Evolutionary conservation across 2,113 vertebrate species (phyloP), one percentile per base, ranked within the genome.

Genomic region (Paralichthys olivaceus): DNA sequence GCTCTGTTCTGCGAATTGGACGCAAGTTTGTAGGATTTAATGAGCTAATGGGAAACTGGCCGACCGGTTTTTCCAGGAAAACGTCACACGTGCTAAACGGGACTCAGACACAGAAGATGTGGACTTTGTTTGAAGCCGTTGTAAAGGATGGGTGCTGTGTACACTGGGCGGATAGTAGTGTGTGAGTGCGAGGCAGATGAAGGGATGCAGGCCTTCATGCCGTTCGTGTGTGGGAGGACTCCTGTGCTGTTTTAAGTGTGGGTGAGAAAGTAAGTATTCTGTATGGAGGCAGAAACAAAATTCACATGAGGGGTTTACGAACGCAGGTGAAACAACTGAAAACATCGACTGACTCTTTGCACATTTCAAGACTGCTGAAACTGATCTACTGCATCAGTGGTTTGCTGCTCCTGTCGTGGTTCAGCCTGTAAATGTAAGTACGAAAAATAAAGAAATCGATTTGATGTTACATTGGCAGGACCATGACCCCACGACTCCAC

Each of bases 21-120:
- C 5, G 5, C 5, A 4, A n/a, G 28, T 47, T 75, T 56, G 28
- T 19, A 53, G 51, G 47, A 34, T 72, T 86, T 26, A 65, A 60
- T 67, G 65, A 82, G 66, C 66, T 51, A 54, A 69, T 63, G 66
- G 69, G 64, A 82, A 84, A 57, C 53, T 65, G 32, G 60, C n/a
- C 3, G 69, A 63, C 0, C 11, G 37, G 7, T 17, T 64, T 75
- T 70, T 69, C 49, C 69, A 82, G 20, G 58, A 49, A 74, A 54
- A 65, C 13, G 53, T 22, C 56, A 49, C 26, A 53, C 51, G 19
- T 34, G 15, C 51, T 40, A 8, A 49, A 73, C 20, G 40, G 25
- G 51, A 54, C 23, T 43, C 29, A 19, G 11, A 40, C 17, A 22
- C 5, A n/a, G 20, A 67, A 14, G 4, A 47, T 19, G 29, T 2